Conservation (phyloP, 2,888 invertebrate species). For the Cryptosula pallasiana region DNA sequence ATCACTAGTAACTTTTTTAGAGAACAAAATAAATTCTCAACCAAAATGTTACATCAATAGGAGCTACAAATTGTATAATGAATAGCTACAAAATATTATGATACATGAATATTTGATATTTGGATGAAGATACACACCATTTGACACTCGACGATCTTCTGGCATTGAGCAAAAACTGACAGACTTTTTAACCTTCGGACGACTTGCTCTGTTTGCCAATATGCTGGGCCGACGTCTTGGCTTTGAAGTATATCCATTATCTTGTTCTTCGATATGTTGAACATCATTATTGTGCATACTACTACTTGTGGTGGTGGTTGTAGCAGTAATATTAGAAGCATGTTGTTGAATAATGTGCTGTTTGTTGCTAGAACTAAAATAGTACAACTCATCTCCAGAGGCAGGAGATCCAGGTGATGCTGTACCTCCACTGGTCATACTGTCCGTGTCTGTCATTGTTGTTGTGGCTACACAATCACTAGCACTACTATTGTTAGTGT, state of each 20-base stretch:
- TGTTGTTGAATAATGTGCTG: too few species aligned
- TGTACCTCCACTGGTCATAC: neutral
- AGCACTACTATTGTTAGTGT: too few species aligned
- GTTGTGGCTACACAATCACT: too few species aligned
- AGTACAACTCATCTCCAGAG: neutral
- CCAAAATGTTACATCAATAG: too few species aligned
- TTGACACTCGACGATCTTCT: conserved; percentile 57
- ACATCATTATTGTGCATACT: too few species aligned
- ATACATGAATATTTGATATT: too few species aligned
- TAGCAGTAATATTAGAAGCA: neutral
- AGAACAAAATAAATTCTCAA: too few species aligned
- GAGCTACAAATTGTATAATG: too few species aligned
- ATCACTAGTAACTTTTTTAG: too few species aligned
- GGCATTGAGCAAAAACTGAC: conserved; percentile 55
- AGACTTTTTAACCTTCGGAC: conserved; percentile 45
- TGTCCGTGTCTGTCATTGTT: neutral
- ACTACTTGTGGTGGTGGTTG: too few species aligned
- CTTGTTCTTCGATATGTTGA: neutral
- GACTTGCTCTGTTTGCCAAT: neutral
- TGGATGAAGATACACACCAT: conserved; percentile 57
- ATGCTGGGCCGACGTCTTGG: neutral
- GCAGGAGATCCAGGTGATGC: neutral
- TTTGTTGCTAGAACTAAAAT: neutral
- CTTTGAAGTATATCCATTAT: neutral
- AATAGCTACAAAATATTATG: too few species aligned